Conservation (phyloP, 2,113 vertebrate genomes). For the Antechinus stuartii region DNA sequence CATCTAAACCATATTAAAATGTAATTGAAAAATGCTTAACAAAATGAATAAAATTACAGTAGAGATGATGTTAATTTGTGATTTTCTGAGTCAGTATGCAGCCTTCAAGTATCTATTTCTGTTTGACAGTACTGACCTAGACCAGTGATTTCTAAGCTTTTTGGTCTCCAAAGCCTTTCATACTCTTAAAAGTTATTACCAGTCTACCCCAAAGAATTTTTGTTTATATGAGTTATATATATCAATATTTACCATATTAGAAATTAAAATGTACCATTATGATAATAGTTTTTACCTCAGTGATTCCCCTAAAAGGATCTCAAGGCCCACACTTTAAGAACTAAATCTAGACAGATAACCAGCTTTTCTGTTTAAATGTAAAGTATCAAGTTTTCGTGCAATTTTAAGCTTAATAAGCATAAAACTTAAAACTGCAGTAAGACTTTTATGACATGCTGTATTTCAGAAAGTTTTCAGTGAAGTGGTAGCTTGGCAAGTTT, state of each 20-base stretch:
- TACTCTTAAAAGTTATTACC: background rate
- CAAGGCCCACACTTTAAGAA: background rate
- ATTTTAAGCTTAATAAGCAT: background rate
- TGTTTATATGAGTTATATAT: background rate
- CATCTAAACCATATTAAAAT: background rate
- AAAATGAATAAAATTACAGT: background rate
- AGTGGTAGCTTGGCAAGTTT: background rate
- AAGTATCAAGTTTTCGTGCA: background rate
- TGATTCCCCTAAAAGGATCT: background rate
- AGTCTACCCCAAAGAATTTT: background rate
- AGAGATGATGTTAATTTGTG: background rate
- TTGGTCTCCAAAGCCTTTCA: background rate
- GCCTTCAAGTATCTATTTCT: background rate
- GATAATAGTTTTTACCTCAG: background rate
- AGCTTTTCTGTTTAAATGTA: background rate
- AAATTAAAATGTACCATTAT: background rate
- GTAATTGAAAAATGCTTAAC: background rate
- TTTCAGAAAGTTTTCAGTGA: conserved; percentile 38
- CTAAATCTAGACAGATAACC: background rate
- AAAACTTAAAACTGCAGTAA: background rate
- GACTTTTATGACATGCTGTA: background rate
- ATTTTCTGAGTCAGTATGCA: background rate
- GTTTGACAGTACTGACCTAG: background rate
- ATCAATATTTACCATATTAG: background rate
- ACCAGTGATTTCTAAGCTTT: background rate